Evolutionary conservation across 2,797 vertebrate genomes (phyloP), one percentile per base, ranked within the genome.

Genomic region (Mycteria americana): DNA sequence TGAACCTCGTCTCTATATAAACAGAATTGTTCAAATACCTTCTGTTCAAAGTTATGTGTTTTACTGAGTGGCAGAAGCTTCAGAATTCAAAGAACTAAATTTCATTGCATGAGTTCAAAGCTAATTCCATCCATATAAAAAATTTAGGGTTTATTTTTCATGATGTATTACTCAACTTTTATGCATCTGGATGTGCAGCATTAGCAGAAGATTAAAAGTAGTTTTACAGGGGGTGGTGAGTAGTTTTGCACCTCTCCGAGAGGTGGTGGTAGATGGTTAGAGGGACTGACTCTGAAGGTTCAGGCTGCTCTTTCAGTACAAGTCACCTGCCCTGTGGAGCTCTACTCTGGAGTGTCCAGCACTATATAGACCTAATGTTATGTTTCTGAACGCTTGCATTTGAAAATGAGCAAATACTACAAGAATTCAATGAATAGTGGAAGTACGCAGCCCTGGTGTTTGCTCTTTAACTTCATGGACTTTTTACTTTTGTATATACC

Each of bases 331-430:
- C 21, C 37, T 8, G 18, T 6, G 31, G 30, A 54, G 35, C 31
- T 72, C 14, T 17, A 2, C 2, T 0, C 0, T 9, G 16, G 23
- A 18, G 8, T 1, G 1, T 14, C 24, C 46, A 67, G 39, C 64
- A 7, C 25, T 45, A 1, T 1, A 0, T 25, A 23, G 19, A 25
- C 57, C 7, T 1, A 3, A 0, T 2, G 31, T 14, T 53, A 25
- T 46, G 28, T 50, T 87, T 78, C 48, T 14, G 28, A 54, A 4
- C 7, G 6, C 18, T 11, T 50, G 10, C 13, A 0, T 11, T 35
- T 53, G 11, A 17, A 45, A 35, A 85, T 1, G 5, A 64, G 23
- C 2, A 5, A 74, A 37, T 19, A 4, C 24, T 62, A 1, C 11
- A 39, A 31, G 31, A 91, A 74, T 28, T 46, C 68, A 48, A 5